phyloP scores from a whole-genome alignment of 2,888 invertebrate genomes.

The Amorpha juglandis region DNA sequence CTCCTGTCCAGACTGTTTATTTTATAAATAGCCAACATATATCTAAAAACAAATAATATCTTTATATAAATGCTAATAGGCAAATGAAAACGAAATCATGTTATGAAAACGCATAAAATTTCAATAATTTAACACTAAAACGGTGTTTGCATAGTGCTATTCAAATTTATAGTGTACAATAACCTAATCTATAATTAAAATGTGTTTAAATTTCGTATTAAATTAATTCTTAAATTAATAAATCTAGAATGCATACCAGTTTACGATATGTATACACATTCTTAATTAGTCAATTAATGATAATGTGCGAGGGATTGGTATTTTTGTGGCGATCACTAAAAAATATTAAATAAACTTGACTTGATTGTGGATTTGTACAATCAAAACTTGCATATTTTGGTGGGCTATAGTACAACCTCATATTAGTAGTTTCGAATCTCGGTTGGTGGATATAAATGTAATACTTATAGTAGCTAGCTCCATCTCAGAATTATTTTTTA shows the following conservation, averaged over 20 bases:
- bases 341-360: no score
- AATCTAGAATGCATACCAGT: not conserved
- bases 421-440: no score
- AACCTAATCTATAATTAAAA: conserved; percentile 19
- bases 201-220: conserved; percentile 13
- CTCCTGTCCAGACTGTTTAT: not conserved
- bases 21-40: conserved; percentile 32
- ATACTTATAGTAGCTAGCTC: no score
- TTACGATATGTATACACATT: not conserved
- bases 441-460: not conserved
- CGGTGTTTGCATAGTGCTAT: conserved; percentile 13
- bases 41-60: conserved; percentile 31
- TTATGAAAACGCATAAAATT: conserved; percentile 39
- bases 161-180: conserved; percentile 16
- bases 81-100: conserved; percentile 34
- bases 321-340: no score
- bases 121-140: conserved; percentile 37
- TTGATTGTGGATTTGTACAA: no score
- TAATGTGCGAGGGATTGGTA: not conserved
- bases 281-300: not conserved
- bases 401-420: no score
- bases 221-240: conserved; percentile 17
- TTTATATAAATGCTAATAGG: conserved; percentile 37
- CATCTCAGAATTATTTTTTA: no score
- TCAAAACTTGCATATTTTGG: no score